A percentile compares a stretch with the other conserved stretches of the same genome.
Conservation (phyloP, 2,113 vertebrate genomes). For the Macaca nemestrina region DNA sequence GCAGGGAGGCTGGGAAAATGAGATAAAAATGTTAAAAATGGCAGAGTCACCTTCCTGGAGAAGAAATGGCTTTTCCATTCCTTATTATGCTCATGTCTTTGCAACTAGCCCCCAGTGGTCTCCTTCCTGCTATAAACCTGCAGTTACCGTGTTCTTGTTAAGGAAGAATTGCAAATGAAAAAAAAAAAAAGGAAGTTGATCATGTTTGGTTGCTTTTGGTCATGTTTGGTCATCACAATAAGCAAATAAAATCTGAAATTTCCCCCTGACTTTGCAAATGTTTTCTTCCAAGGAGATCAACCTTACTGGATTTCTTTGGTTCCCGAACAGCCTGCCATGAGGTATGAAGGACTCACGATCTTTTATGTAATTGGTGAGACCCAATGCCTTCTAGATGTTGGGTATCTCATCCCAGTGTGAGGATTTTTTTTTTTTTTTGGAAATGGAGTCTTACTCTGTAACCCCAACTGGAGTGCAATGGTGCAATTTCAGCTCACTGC, state of each 20-base stretch:
- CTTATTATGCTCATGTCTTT: neutral
- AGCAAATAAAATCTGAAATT: neutral
- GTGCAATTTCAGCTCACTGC: no score
- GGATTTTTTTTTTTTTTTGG: no score
- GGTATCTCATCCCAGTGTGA: neutral
- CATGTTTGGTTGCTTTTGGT: neutral
- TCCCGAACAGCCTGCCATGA: accelerated
- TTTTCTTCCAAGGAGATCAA: neutral
- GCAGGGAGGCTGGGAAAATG: neutral
- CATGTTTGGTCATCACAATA: neutral
- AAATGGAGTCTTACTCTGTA: no score
- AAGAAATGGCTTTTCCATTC: neutral
- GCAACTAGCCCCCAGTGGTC: no score
- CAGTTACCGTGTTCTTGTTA: neutral
- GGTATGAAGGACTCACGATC: no score
- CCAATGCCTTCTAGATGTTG: neutral
- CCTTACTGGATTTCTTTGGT: neutral
- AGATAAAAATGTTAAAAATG: neutral
- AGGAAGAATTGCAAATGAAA: neutral
- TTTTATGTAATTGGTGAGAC: neutral
- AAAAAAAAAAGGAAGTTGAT: no score
- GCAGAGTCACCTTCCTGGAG: neutral
- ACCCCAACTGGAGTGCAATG: no score
- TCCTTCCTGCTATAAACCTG: neutral
- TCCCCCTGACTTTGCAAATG: neutral